These are phyloP conservation scores for Cetonia aurata DNA, from an alignment of 2,888 invertebrate species.

Conservation along the genomic window DNA sequence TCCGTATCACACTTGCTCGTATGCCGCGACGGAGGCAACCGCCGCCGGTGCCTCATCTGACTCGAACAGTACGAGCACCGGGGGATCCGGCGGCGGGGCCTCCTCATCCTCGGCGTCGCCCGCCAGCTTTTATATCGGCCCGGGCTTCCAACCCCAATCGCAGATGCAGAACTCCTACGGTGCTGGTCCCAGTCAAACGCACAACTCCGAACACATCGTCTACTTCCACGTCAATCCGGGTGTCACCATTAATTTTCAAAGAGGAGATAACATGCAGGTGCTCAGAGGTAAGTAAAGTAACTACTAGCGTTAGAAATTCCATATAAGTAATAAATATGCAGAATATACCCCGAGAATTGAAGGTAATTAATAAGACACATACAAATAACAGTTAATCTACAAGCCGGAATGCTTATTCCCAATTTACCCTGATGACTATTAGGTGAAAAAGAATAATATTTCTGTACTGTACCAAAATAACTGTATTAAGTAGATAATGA, in stretches of 20 bases:
- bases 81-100: conserved; percentile 61
- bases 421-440: too few species aligned
- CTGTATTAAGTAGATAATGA: too few species aligned
- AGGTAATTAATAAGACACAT: too few species aligned
- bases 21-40: conserved; percentile 68
- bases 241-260: conserved; percentile 81
- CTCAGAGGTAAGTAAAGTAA: conserved; percentile 76
- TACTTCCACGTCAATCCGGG: conserved; percentile 82
- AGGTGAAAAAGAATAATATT: too few species aligned
- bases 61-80: conserved; percentile 60
- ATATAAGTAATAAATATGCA: too few species aligned
- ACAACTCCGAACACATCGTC: conserved; percentile 73
- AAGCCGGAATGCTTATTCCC: too few species aligned
- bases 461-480: too few species aligned
- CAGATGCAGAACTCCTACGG: conserved; percentile 54
- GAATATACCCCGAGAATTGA: too few species aligned
- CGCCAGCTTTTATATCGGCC: conserved; percentile 73
- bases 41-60: conserved; percentile 66
- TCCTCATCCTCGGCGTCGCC: conserved; percentile 68
- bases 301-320: background rate
- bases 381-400: too few species aligned
- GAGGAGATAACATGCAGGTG: conserved; percentile 81
- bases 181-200: conserved; percentile 57
- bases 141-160: conserved; percentile 71
- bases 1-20: conserved; percentile 69